Evolutionary conservation across 2,113 vertebrate species (phyloP).

Genomic region (Actenoides hombroni): DNA sequence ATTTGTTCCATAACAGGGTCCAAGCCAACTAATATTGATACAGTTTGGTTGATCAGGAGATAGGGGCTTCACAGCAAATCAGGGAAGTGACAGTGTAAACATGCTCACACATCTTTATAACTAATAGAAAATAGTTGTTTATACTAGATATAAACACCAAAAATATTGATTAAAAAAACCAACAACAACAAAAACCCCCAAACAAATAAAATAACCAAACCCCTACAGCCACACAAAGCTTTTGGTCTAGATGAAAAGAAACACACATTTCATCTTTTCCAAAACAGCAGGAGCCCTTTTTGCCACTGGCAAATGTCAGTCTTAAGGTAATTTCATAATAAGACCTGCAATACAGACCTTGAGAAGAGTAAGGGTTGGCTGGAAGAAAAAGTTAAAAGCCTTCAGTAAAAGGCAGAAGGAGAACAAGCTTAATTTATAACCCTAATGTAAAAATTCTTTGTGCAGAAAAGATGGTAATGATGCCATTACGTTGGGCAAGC

Average conservation of each 20-base stretch:
- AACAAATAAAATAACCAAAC: neutral
- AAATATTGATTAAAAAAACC: neutral
- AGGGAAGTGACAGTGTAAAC: neutral
- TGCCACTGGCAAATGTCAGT: neutral
- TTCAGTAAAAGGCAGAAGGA: neutral
- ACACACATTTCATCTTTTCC: neutral
- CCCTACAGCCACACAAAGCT: neutral
- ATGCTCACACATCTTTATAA: neutral
- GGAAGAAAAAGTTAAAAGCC: neutral
- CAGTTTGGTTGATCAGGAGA: neutral
- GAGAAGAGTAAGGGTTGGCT: neutral
- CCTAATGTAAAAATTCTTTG: neutral
- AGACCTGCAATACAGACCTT: neutral
- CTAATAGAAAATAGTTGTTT: neutral
- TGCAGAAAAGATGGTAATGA: conserved; percentile 16
- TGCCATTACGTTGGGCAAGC: neutral
- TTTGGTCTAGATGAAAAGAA: neutral
- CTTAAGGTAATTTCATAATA: neutral
- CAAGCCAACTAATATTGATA: neutral
- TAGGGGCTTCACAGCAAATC: neutral
- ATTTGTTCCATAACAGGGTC: neutral
- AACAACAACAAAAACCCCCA: neutral
- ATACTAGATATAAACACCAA: neutral
- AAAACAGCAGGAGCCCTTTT: neutral
- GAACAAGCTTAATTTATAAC: conserved; percentile 42